Evolutionary conservation across 1,140 invertebrate species (phyloP), one percentile per base, ranked within the genome.

Genomic region (Sinonovacula constricta): DNA sequence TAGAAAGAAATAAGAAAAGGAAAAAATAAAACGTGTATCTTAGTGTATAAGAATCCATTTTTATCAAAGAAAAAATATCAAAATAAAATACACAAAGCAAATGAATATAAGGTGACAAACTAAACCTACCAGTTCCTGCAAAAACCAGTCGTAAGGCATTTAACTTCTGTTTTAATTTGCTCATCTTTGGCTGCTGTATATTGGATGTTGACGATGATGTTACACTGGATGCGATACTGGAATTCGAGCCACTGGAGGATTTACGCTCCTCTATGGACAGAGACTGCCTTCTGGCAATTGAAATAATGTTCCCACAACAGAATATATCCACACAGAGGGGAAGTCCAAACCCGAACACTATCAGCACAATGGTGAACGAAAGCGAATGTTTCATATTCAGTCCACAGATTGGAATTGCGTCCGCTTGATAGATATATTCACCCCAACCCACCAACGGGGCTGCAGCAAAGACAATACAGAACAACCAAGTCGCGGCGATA

Each of bases 321-420:
- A 78, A 69, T 22, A 70, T 63, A 33, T 78, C 67, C 7, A 78
- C 22, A 15, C 59, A 14, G 0, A 78, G n/a, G 22, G 75, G 75
- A 15, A 54, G 49, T 22, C 34, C 18, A 51, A 78, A 69, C 45
- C 75, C 75, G 0, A 68, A 30, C 18, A 69, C 34, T 15, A 78
- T 69, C 5, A 78, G 59, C 24, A 68, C 31, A 10, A 70, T 51
- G 12, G 75, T 69, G 28, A 51, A 78, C 18, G 66, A 63, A 7
- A 62, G 30, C 15, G 75, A 78, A 30, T 33, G 54, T 51, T 70
- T 78, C 75, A 69, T 69, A 51, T 70, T 36, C 24, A 78, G 66
- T 60, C 75, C 75, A 18, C 75, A 78, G 12, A 69, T 62, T n/a
- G 75, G 75, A 62, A 78, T 51, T 2, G 75, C 75, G 22, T 78